Base-by-base conservation (phyloP, 2,113 vertebrate species). In the Neodon shergylaensis region DNA sequence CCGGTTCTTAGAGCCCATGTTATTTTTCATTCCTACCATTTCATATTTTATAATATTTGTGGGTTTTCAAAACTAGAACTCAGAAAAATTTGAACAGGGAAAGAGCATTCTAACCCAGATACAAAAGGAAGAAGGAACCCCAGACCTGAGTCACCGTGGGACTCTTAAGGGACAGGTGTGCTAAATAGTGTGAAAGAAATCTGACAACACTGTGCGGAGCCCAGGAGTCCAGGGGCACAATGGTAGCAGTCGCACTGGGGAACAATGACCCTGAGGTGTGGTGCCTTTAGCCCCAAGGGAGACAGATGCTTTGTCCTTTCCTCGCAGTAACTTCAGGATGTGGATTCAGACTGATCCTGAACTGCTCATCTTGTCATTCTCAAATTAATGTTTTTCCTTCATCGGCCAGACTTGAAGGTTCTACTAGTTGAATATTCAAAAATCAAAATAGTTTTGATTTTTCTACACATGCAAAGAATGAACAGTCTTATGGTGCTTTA, bases 11-110 rank as follows among this genome's bases (percentile, higher is more conserved):
- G 54, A 58, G 19, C 28, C 26, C 44, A 13, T 33, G 6, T 92
- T 73, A 65, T 66, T 95, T 90, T 94, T 92, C 54, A 88, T 88
- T 84, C 31, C n/a, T 94, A 82, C 58, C 28, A 52, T 73, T 95
- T 95, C 17, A 49, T 81, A 8, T 93, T 97, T 95, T 90, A 61
- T 11, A 63, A 44, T 76, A 33, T 90, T 95, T 21, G 1, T 95
- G 90, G 54, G 47, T 88, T 94, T 83, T 86, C 92, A 66, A 73
- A 61, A 86, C 3, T 39, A 89, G 36, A 91, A 52, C 36, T 70
- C 92, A 42, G 73, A 65, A 94, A 87, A 87, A 87, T 31, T 58
- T 52, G 2, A 65, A 58, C 39, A 82, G n/a, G 14, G 47, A 73
- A 65, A 74, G 36, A 66, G 85, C 21, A 58, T 5, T 97, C 39